Conservation (phyloP, 35 echinoderm and acorn worm genomes). For the Chiridota heheva region DNA sequence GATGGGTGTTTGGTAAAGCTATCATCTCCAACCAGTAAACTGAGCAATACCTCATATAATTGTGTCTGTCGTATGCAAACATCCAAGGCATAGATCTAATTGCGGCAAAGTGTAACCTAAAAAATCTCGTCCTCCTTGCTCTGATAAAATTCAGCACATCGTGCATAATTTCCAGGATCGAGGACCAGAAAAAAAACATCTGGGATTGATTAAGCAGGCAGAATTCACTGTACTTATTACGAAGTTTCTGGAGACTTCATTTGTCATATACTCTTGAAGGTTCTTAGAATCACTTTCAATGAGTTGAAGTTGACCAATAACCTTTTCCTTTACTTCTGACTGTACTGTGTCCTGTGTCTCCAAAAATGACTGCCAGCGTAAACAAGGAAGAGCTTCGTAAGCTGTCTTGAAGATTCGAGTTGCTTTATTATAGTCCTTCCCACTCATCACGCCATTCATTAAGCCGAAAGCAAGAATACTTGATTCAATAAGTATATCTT, state of each 20-base stretch:
- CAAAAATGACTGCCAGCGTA: conserved; percentile 31
- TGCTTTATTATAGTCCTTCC: conserved; percentile 27
- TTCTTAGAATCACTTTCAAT: no score
- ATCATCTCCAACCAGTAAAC: not conserved
- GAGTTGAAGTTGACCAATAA: no score
- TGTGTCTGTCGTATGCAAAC: conserved; percentile 15
- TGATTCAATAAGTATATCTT: conserved; percentile 48
- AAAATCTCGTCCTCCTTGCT: not conserved
- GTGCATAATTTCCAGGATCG: not conserved
- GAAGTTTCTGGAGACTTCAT: not conserved
- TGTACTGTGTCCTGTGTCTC: no score
- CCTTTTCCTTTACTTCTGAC: no score
- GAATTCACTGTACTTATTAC: not conserved
- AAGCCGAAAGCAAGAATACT: conserved; percentile 30
- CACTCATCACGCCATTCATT: conserved; percentile 47
- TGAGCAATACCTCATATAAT: conserved; percentile 5
- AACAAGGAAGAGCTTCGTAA: conserved; percentile 15
- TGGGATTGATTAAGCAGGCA: not conserved
- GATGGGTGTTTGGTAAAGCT: not conserved
- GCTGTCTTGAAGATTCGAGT: conserved; percentile 22
- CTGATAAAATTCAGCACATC: conserved; percentile 1
- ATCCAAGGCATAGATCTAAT: conserved; percentile 9
- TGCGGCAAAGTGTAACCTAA: not conserved
- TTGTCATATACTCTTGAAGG: no score
- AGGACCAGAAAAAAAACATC: conserved; percentile 25